Evolutionary conservation across 2,113 vertebrate species (phyloP), one percentile per base, ranked within the genome.

Genomic region (Puffinus mauretanicus): DNA sequence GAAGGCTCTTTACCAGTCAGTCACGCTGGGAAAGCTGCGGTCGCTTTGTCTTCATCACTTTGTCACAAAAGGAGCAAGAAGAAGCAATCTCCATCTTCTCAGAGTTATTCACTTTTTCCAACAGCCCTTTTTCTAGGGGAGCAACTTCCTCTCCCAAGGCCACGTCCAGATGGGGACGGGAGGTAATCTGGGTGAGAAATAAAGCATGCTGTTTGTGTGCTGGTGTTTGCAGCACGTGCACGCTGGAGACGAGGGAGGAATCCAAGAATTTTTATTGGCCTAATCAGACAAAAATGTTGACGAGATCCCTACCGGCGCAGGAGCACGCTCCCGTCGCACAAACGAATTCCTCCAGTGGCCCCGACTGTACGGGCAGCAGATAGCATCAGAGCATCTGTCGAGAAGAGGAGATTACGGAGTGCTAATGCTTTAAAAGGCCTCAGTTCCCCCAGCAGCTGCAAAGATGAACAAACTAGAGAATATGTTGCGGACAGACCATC

Each of bases 131-230:
- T 30, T 26, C 24, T 26, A 42, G 34, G 17, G 26, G 26, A 81
- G 14, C 1, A 9, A 10, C 24, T 65, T 90, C 60, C 86, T 73
- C 78, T 49, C 26, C 58, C 49, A 19, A 24, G 52, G 69, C 65
- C 64, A 11, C 10, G 0, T 3, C 85, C 58, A 16, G 27, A 58
- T 40, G n/a, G 38, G 9, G 60, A 30, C 0, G 2, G 70, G 52
- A 30, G 21, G 40, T 1, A 12, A 34, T 2, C 2, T 11, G 60
- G 32, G 42, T 30, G 80, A 86, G 67, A 60, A 78, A 24, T 2
- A 7, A 40, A 51, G 40, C 0, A 0, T 3, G 26, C 21, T 40
- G 6, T 5, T 36, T 15, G 40, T 2, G n/a, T 36, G 76, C 27
- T 25, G 91, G 49, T 38, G 77, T 12, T 16, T 55, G 70, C 42